Percentiles rank a stretch among this genome's conserved stretches.
Conservation (phyloP, 2,113 vertebrate species). For the Clarias gariepinus region DNA sequence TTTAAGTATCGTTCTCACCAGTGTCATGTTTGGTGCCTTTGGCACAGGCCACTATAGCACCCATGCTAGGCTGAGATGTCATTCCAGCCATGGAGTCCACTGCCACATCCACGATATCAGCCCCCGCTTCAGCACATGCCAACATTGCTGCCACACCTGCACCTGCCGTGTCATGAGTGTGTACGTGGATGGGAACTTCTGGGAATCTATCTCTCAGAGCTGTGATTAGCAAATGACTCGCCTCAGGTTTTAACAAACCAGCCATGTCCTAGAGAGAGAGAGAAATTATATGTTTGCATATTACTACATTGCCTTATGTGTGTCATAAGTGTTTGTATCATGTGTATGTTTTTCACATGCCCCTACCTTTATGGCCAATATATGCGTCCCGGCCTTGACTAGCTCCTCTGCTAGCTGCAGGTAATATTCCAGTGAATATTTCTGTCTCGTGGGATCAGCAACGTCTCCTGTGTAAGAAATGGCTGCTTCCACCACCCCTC, state of each 20-base stretch:
- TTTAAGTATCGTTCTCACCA: slow-evolving; percentile 68
- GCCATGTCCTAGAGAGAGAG: slow-evolving; percentile 84
- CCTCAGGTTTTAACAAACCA: slow-evolving; percentile 82
- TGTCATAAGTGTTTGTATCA: neutral
- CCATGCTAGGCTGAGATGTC: slow-evolving; percentile 97
- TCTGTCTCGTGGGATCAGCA: slow-evolving; percentile 83
- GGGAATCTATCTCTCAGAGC: slow-evolving; percentile 86
- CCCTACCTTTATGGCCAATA: slow-evolving; percentile 87
- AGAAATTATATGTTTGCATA: too few relatives aligned
- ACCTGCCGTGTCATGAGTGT: slow-evolving; percentile 90
- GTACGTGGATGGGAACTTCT: slow-evolving; percentile 85
- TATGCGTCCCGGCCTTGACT: slow-evolving; percentile 87
- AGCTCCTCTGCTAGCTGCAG: slow-evolving; percentile 85
- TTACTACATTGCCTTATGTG: neutral
- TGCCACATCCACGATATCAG: slow-evolving; percentile 90
- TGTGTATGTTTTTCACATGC: neutral
- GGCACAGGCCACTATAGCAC: slow-evolving; percentile 88
- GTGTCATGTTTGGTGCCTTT: slow-evolving; percentile 84
- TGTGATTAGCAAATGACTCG: slow-evolving; percentile 77
- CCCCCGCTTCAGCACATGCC: slow-evolving; percentile 86
- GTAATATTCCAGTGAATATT: slow-evolving; percentile 89
- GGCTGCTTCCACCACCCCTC: slow-evolving; percentile 89
- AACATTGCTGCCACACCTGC: slow-evolving; percentile 89
- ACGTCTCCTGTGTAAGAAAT: slow-evolving; percentile 94
- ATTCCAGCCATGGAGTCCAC: slow-evolving; percentile 93